Evolutionary conservation across 2,888 invertebrate genomes (phyloP).

Genomic region (Machimus atricapillus): DNA sequence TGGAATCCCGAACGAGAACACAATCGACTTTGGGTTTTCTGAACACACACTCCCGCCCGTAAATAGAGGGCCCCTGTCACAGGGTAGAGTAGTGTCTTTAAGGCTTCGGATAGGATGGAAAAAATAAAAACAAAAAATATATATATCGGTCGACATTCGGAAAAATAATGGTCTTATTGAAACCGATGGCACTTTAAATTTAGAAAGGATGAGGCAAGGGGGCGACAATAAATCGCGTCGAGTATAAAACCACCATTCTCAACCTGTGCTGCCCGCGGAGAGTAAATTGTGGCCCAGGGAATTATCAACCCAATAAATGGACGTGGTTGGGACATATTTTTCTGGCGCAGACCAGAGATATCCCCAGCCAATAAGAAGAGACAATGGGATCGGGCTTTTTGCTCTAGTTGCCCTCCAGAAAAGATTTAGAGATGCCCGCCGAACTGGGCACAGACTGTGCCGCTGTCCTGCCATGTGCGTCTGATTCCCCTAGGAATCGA

Average conservation of each 20-base stretch:
- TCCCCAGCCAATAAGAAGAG: slow-evolving; percentile 42
- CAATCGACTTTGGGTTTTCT: neutral
- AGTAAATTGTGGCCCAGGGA: slow-evolving; percentile 29
- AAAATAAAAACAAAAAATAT: neutral
- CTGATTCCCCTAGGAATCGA: slow-evolving; percentile 18
- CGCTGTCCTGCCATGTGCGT: neutral
- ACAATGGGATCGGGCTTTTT: slow-evolving; percentile 41
- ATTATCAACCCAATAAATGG: slow-evolving; percentile 29
- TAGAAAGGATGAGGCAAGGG: neutral
- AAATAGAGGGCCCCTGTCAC: neutral
- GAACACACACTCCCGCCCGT: neutral
- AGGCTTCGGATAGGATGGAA: neutral
- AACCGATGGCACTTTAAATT: slow-evolving; percentile 30
- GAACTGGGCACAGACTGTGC: neutral
- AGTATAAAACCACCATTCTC: neutral
- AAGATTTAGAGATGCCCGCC: neutral
- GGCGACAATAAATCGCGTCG: neutral
- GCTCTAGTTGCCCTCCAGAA: neutral
- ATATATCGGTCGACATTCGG: slow-evolving; percentile 1
- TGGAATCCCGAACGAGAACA: neutral
- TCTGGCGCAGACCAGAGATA: slow-evolving; percentile 38
- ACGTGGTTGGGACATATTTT: slow-evolving; percentile 36
- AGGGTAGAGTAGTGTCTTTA: neutral
- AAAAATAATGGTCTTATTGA: slow-evolving; percentile 34
- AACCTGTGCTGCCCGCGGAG: slow-evolving; percentile 6